Base-by-base conservation (phyloP, 2,797 vertebrate genomes). In the Oreochromis mossambicus region DNA sequence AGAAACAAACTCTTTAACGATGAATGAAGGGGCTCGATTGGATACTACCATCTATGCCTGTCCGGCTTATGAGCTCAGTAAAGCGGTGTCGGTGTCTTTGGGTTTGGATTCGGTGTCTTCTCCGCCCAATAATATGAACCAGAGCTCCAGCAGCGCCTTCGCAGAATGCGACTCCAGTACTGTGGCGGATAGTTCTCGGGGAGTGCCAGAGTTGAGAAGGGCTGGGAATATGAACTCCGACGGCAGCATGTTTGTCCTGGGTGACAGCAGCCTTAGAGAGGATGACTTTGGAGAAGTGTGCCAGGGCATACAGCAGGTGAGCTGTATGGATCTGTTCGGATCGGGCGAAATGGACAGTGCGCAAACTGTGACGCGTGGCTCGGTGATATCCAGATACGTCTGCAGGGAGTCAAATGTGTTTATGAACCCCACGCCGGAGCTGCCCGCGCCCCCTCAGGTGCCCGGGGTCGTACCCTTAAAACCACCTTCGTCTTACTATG, bases 51-150 rank as follows among this genome's bases (percentile, higher is more conserved):
- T 86, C 2, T 86, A 87, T 12, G 82, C 79, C 29, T 92, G 83
- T 36, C 89, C 91, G 3, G 89, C 73, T 2, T 52, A 90, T 0
- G 94, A 92, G 80, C 94, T 96, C 75, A 92, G 94, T 6, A 79
- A 86, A 70, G 95, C 95, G 3, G 93, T 95, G 84, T 96, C 94
- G 0, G 94, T 94, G 77, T 96, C 95, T 32, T 24, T 96, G 81
- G 94, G 94, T 9, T 79, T 95, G 86, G 94, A 95, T 6, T 73
- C 90, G 1, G 68, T 85, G 83, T 85, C 86, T 4, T 91, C 91
- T 17, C 93, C 91, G 29, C 81, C 85, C 77, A 79, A 6, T 51
- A 52, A 5, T 89, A 34, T 29, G 46, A 87, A 76, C 73, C 86
- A 83, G 21, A 41, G 88, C 84, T 55, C 82, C 80, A 17, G 78